These are phyloP conservation scores for Eclectus roratus DNA, from an alignment of 2,113 vertebrate species.

Conservation along the genomic window DNA sequence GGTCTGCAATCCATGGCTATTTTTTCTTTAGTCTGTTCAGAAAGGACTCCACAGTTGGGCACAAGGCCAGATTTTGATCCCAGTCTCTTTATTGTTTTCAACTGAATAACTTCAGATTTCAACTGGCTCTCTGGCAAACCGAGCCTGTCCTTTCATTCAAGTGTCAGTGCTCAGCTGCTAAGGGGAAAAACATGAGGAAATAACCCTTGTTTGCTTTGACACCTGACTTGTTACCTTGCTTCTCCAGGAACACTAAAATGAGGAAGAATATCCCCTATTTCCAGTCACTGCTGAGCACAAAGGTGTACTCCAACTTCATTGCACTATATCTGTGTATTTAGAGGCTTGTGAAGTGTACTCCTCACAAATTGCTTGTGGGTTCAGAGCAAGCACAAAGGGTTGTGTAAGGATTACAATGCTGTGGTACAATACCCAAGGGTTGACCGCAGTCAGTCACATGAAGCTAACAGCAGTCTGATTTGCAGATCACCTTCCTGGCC, in stretches of 20 bases:
- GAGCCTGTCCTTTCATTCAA: background rate
- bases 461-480: background rate
- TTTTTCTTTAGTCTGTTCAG: background rate
- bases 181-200: background rate
- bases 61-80: constrained; percentile 1
- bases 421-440: background rate
- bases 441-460: background rate
- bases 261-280: background rate
- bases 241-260: background rate
- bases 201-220: background rate
- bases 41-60: background rate
- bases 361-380: background rate
- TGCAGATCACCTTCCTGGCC: background rate
- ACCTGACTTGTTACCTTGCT: background rate
- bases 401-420: background rate
- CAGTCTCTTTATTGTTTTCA: background rate
- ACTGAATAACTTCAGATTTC: constrained; percentile 14
- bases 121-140: background rate
- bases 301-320: background rate
- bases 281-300: background rate
- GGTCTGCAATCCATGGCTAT: background rate
- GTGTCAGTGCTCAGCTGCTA: background rate
- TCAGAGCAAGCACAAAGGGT: background rate
- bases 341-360: background rate
- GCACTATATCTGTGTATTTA: fast-evolving